Base-by-base conservation (phyloP, 2,797 vertebrate species). In the Falco biarmicus region DNA sequence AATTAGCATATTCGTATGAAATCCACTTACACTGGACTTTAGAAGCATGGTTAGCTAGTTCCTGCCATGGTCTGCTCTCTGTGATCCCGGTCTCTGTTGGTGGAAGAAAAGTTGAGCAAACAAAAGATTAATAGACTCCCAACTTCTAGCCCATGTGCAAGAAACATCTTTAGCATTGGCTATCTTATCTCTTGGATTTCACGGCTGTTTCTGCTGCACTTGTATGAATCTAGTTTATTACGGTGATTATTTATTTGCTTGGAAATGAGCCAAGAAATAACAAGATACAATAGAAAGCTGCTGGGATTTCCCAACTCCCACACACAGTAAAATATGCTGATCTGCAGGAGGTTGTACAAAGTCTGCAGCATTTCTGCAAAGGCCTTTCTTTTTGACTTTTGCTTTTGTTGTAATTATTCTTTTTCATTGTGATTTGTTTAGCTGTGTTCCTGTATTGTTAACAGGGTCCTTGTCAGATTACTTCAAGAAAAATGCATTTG, bases 231-330 rank as follows among this genome's bases (percentile, higher is more conserved):
- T 28, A 6, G 32, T 81, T 89, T 16, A 43, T 87, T 29, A 11
- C 12, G 3, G 19, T 11, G 60, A 71, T 64, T 90, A 28, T 89
- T 96, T 93, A 47, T 93, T 79, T 81, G 91, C 76, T 78, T 96
- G 94, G 82, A 69, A 32, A 51, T 1, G 39, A 56, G 96, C 95
- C 95, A 96, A 90, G 91, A 15, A 88, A 79, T 61, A 87, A 86
- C 6, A 2, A 50, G 84, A 76, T 17, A 81, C 92, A 96, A 93
- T 15, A 73, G 91, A 63, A 73, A 88, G 63, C 91, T 90, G 85
- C 85, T 93, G 95, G 96, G 96, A 95, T 95, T 97, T 76, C 90
- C 93, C 76, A 24, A 8, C 65, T 89, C 92, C 84, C 84, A 34
- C 92, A 56, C 81, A 6, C 56, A 37, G 65, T 4, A 4, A 83